Evolutionary conservation across 2,113 vertebrate genomes (phyloP).

Genomic region (Myrmecophaga tridactyla): DNA sequence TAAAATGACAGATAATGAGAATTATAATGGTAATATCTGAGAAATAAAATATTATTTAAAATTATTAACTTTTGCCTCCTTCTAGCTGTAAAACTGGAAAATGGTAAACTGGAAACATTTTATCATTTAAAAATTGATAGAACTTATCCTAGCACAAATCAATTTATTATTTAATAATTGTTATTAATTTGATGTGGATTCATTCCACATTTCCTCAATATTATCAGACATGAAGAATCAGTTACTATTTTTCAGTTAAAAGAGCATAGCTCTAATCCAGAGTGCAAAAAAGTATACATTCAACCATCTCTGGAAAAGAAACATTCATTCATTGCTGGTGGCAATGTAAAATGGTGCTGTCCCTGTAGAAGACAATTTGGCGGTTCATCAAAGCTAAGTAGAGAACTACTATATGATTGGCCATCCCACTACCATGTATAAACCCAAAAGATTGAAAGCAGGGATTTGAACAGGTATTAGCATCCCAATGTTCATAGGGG

Average conservation of each 20-base stretch:
- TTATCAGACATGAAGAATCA: not conserved
- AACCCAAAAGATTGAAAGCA: no score
- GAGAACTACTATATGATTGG: no score
- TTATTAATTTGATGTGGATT: not conserved
- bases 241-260: not conserved
- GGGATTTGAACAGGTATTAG: no score
- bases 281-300: not conserved
- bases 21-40: not conserved
- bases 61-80: not conserved
- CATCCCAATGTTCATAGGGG: no score
- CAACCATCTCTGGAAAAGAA: not conserved
- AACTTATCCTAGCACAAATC: not conserved
- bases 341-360: no score
- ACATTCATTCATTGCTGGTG: not conserved
- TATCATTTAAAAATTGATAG: not conserved
- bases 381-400: no score
- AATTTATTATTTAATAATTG: not conserved
- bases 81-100: not conserved
- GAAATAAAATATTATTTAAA: not conserved
- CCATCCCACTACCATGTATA: no score
- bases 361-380: no score
- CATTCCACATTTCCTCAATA: not conserved
- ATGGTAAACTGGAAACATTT: not conserved
- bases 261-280: not conserved
- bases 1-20: not conserved